Conservation (phyloP, 2,888 invertebrate species). For the Temnothorax rugatulus region DNA sequence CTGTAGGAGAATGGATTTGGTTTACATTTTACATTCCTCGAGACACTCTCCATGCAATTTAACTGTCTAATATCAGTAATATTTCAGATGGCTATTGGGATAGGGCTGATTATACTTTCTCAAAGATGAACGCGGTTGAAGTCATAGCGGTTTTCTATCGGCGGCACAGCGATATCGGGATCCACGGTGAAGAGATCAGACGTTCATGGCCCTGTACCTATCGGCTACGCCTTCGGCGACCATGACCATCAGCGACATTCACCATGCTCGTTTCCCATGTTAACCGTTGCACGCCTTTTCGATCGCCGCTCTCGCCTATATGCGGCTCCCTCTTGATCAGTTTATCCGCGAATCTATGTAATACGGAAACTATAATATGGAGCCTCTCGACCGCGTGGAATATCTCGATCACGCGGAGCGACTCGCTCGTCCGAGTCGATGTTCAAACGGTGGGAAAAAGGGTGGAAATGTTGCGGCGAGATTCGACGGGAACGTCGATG, state of each 20-base stretch:
- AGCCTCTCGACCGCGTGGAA: slow-evolving; percentile 44
- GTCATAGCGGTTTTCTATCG: slow-evolving; percentile 39
- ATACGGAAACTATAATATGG: slow-evolving; percentile 55
- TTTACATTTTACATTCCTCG: slow-evolving; percentile 30
- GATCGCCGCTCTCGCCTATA: slow-evolving; percentile 29
- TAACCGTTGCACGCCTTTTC: slow-evolving; percentile 45
- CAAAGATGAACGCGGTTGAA: slow-evolving; percentile 11
- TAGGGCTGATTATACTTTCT: slow-evolving; percentile 41
- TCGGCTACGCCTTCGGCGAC: slow-evolving; percentile 47
- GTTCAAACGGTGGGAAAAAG: slow-evolving; percentile 50
- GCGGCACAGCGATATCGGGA: neutral
- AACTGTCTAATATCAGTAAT: slow-evolving; percentile 34
- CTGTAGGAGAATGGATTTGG: neutral
- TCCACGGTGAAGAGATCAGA: slow-evolving; percentile 35
- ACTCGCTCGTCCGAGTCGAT: slow-evolving; percentile 45
- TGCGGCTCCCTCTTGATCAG: slow-evolving; percentile 42
- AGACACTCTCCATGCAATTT: neutral
- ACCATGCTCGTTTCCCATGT: slow-evolving; percentile 40
- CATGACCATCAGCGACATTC: slow-evolving; percentile 55
- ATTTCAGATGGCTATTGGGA: slow-evolving; percentile 41
- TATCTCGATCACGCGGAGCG: slow-evolving; percentile 53
- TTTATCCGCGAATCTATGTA: slow-evolving; percentile 56
- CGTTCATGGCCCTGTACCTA: slow-evolving; percentile 31
- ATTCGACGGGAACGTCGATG: slow-evolving; percentile 43
- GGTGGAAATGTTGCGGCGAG: slow-evolving; percentile 35